phyloP scores from a whole-genome alignment of 2,113 vertebrate species.

The Noturus placidus region DNA sequence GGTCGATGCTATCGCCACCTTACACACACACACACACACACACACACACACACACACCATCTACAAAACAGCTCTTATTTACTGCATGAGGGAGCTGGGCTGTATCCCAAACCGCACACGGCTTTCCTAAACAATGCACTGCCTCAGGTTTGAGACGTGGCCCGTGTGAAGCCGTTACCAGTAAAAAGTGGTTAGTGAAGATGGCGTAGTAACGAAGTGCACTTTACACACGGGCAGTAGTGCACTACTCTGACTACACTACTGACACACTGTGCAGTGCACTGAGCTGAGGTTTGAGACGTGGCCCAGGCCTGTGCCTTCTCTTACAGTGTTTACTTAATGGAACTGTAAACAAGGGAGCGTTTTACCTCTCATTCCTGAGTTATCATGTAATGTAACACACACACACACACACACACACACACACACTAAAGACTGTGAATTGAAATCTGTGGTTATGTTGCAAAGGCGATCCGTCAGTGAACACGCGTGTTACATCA shows the following conservation, averaged over 20 bases:
- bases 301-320: background rate
- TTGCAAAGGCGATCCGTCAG: background rate
- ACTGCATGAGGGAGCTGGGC: background rate
- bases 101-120: background rate
- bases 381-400: background rate
- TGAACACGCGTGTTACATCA: background rate
- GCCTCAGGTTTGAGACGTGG: background rate
- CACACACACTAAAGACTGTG: background rate
- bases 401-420: background rate
- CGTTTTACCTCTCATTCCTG: background rate
- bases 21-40: slow-evolving; percentile 9
- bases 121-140: background rate
- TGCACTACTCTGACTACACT: background rate
- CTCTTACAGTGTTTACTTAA: background rate
- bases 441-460: background rate
- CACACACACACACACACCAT: background rate
- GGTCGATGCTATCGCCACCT: background rate
- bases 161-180: too few species aligned
- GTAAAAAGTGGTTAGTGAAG: too few species aligned
- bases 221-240: background rate
- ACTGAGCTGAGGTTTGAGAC: background rate
- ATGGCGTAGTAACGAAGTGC: background rate
- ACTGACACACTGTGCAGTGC: background rate
- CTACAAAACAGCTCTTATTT: background rate
- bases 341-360: background rate